These are phyloP conservation scores for Heterodera filipjevi DNA, from an alignment of 2,888 invertebrate genomes.

Conservation along the genomic window DNA sequence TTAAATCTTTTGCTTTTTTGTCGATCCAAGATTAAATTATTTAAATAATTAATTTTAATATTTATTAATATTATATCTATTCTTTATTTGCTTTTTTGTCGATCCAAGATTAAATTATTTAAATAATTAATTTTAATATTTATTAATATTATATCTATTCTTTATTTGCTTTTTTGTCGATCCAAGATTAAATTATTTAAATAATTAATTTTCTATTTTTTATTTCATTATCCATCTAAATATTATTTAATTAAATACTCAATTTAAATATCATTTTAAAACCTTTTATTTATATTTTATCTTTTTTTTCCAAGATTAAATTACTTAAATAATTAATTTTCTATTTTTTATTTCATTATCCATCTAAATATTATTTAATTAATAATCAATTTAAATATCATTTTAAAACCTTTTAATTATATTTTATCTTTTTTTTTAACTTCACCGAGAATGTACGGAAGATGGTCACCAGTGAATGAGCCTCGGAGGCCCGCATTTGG, in stretches of 20 bases:
- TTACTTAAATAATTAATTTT: background rate
- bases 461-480: conserved; percentile 61
- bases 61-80: no score
- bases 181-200: background rate
- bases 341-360: background rate
- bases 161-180: background rate
- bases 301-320: background rate
- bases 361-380: no score
- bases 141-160: no score
- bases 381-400: background rate
- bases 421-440: background rate
- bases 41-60: no score
- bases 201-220: background rate
- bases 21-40: background rate
- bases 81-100: background rate
- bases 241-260: background rate
- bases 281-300: background rate
- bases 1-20: no score
- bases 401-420: background rate
- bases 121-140: no score
- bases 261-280: background rate
- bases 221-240: no score
- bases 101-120: background rate
- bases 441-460: conserved; percentile 63
- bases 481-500: conserved; percentile 58